Evolutionary conservation across 2,888 invertebrate species (phyloP), one percentile per base, ranked within the genome.

Genomic region (Mellilla xanthometata): DNA sequence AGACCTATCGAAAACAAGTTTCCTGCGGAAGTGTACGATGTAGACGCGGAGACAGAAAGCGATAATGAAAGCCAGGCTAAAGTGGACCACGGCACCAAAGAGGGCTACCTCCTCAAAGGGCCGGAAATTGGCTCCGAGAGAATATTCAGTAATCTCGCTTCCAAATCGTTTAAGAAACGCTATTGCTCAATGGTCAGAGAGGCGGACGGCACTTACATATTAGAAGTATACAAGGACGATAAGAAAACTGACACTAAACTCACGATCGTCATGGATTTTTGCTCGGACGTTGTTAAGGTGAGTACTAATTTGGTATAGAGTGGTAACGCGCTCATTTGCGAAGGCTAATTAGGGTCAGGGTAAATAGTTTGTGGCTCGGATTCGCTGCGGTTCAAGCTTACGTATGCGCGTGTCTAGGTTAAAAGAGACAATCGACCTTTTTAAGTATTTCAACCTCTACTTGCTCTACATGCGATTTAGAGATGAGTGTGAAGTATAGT

Each of bases 201-300:
- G 85, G 94, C 97, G 19, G 97, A 97, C 75, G 96, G 96, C 31
- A 96, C 97, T 0, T 97, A 97, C 68, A 95, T 96, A 67, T 90
- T 98, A 39, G 97, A 97, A 83, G 92, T 98, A 60, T 96, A 96
- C 78, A 98, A 98, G 86, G 98, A 98, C 81, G 97, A 97, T 52
- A 95, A 95, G 74, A 97, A 96, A 82, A 93, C 93, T 13, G 97
- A 98, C 66, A 95, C 96, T 0, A 97, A 97, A 86, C 94, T 96
- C 57, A 95, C 97, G 23, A 95, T 98, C 73, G 97, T 96, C 56
- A 95, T 98, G 94, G 97, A 98, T 78, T 96, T 97, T 85, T 97
- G 97, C 72, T 95, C 95, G 1, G 96, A 97, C 76, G 96, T 97
- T 63, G 93, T 95, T 45, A 94, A 94, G 91, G 95, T 95, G 81